These are phyloP conservation scores for Empis stercorea DNA, from an alignment of 2,888 invertebrate genomes.

Conservation along the genomic window DNA sequence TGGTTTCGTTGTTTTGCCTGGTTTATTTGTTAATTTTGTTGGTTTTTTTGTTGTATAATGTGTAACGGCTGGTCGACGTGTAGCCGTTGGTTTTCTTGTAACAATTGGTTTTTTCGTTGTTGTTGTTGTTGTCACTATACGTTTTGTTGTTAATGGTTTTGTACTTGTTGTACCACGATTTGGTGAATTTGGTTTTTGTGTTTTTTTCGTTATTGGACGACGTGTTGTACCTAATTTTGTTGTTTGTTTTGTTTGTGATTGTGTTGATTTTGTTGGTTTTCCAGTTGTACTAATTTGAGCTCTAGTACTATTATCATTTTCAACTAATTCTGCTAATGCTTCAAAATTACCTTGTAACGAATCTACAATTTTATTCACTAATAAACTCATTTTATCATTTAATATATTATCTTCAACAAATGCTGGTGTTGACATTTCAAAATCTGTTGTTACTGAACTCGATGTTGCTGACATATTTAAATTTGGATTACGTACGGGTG, in stretches of 20 bases:
- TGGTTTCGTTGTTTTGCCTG: constrained; percentile 27
- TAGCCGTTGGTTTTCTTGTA: constrained; percentile 22
- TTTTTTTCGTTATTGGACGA: constrained; percentile 7
- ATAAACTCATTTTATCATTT: constrained; percentile 65
- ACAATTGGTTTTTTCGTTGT: constrained; percentile 23
- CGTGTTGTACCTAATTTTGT: constrained; percentile 14
- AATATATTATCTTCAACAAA: constrained; percentile 64
- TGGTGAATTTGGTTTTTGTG: constrained; percentile 15
- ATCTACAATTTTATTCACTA: constrained; percentile 72
- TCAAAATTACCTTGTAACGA: constrained; percentile 74
- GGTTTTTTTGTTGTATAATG: constrained; percentile 25
- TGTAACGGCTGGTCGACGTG: constrained; percentile 22
- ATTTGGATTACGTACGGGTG: constrained; percentile 74
- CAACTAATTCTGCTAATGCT: constrained; percentile 64
- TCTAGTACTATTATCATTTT: constrained; percentile 37
- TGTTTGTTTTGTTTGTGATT: constrained; percentile 19
- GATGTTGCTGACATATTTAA: constrained; percentile 51
- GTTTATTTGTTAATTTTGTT: constrained; percentile 35
- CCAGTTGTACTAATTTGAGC: constrained; percentile 9
- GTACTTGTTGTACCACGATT: constrained; percentile 17
- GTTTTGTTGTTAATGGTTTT: constrained; percentile 24
- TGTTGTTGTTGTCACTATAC: constrained; percentile 27
- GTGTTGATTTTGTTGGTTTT: constrained; percentile 13
- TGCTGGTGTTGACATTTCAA: constrained; percentile 61
- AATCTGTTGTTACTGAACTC: constrained; percentile 42